A percentile compares a stretch with the other conserved stretches of the same genome.
phyloP scores from a whole-genome alignment of 2,113 vertebrate genomes.

The Onychostruthus taczanowskii region DNA sequence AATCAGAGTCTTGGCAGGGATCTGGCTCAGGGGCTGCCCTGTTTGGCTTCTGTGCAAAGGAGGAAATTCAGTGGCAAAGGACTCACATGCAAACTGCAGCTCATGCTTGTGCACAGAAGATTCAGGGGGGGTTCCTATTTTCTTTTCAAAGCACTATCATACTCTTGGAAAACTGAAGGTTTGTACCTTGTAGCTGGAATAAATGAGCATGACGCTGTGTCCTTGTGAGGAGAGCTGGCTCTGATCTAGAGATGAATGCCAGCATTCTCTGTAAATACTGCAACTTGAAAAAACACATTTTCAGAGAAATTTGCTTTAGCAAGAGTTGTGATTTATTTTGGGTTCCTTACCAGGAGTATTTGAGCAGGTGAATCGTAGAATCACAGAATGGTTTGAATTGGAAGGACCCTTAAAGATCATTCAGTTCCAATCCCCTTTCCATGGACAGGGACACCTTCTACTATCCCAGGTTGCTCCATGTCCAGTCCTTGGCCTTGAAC shows the following conservation, averaged over 20 bases:
- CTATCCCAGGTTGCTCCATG: not conserved
- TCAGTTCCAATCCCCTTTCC: not conserved
- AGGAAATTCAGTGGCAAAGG: not conserved
- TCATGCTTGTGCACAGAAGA: not conserved
- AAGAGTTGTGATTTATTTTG: not conserved
- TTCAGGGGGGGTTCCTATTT: not conserved
- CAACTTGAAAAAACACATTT: not conserved
- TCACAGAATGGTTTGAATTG: not conserved
- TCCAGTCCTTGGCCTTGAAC: not conserved
- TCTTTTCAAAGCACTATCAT: not conserved
- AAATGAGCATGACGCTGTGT: not conserved
- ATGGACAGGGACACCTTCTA: not conserved
- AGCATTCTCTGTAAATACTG: not conserved
- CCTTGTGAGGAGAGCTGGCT: not conserved
- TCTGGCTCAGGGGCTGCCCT: not conserved
- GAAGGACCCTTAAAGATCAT: not conserved
- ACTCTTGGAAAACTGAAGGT: not conserved
- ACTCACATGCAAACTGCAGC: not conserved
- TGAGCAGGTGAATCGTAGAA: not conserved
- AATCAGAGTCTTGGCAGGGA: slow-evolving; percentile 40
- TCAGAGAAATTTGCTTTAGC: not conserved
- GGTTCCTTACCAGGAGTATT: not conserved
- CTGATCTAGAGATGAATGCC: not conserved
- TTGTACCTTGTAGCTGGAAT: not conserved
- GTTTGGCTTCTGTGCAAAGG: not conserved